Evolutionary conservation across 2,888 invertebrate species (phyloP).

Genomic region (Acleris emargana): DNA sequence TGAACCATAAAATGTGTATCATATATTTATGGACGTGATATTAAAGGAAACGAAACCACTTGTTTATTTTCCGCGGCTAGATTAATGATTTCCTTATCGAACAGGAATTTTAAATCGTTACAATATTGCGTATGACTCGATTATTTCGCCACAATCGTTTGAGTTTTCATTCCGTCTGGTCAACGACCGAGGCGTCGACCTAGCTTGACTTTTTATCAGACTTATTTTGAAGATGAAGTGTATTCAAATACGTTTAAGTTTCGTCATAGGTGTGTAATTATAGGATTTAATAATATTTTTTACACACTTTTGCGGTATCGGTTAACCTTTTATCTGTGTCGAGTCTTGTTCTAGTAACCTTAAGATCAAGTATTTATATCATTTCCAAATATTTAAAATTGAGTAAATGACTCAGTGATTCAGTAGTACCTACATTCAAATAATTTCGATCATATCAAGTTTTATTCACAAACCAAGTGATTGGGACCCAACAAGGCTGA

Average conservation of each 20-base stretch:
- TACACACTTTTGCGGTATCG: slow-evolving; percentile 1
- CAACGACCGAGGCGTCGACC: slow-evolving; percentile 18
- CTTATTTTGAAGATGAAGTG: not conserved
- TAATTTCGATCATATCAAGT: too few species aligned
- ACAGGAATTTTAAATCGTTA: not conserved
- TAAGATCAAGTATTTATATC: slow-evolving; percentile 11
- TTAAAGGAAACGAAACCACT: not conserved
- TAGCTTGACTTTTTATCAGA: slow-evolving; percentile 15
- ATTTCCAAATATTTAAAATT: too few species aligned
- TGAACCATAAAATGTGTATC: not conserved
- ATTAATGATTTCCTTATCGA: slow-evolving; percentile 12
- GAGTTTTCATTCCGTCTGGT: slow-evolving; percentile 8
- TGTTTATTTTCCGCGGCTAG: not conserved
- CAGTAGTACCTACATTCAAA: too few species aligned
- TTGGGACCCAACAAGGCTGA: too few species aligned
- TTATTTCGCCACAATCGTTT: slow-evolving; percentile 20
- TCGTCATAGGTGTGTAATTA: not conserved
- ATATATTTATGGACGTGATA: not conserved
- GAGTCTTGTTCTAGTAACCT: slow-evolving; percentile 21
- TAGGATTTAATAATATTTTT: not conserved
- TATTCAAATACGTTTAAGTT: too few species aligned
- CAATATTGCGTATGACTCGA: slow-evolving; percentile 15
- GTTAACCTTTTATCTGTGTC: slow-evolving; percentile 16
- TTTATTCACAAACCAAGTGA: not conserved
- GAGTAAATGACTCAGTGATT: too few species aligned